These are phyloP conservation scores for Megaustenia siamemsis DNA, from an alignment of 2,888 invertebrate genomes.

Conservation along the genomic window DNA sequence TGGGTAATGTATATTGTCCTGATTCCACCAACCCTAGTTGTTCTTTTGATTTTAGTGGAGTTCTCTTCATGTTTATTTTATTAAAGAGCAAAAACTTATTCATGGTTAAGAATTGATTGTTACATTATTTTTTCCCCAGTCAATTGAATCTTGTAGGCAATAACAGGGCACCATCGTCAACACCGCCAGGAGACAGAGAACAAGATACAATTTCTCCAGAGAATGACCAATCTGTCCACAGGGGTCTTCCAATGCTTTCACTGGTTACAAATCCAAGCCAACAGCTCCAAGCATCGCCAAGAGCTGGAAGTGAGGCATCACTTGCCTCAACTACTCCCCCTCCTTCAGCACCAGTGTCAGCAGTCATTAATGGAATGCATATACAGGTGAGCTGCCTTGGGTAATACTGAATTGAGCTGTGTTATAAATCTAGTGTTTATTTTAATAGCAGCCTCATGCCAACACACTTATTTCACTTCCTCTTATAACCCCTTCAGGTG, in stretches of 20 bases:
- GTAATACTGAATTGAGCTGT: too few relatives aligned
- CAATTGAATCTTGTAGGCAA: constrained; percentile 36
- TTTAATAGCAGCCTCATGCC: too few relatives aligned
- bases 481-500: too few relatives aligned
- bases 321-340: constrained; percentile 8
- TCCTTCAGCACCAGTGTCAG: background rate
- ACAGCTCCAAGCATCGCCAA: constrained; percentile 35
- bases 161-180: constrained; percentile 27
- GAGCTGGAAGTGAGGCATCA: constrained; percentile 28
- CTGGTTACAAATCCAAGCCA: constrained; percentile 23
- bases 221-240: constrained; percentile 31
- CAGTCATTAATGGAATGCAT: constrained; percentile 29
- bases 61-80: too few relatives aligned
- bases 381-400: constrained; percentile 21
- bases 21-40: too few relatives aligned
- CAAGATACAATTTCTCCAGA: constrained; percentile 31
- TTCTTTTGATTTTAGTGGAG: too few relatives aligned
- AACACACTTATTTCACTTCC: too few relatives aligned
- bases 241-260: constrained; percentile 54
- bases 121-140: background rate
- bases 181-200: constrained; percentile 40
- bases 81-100: background rate
- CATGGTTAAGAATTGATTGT: background rate
- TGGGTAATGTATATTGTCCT: too few relatives aligned
- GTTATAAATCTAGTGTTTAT: too few relatives aligned